Conservation (phyloP, 2,113 vertebrate genomes). For the Cygnus atratus region DNA sequence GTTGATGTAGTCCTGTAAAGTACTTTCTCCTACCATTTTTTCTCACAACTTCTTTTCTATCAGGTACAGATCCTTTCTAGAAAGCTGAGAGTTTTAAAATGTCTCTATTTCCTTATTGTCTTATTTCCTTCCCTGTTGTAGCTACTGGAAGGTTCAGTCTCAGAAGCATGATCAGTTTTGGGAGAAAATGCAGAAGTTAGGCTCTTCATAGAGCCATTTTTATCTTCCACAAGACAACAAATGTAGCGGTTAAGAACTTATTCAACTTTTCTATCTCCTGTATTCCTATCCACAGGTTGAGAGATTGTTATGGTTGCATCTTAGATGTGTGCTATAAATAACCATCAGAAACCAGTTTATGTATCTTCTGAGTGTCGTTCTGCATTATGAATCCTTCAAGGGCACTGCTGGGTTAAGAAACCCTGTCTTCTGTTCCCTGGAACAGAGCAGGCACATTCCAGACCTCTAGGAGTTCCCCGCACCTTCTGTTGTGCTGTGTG, state of each 20-base stretch:
- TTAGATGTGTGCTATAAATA: not conserved
- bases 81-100: not conserved
- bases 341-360: too few relatives aligned
- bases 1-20: not conserved
- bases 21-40: not conserved
- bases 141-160: not conserved
- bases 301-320: not conserved
- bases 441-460: not conserved
- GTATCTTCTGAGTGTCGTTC: fast-evolving
- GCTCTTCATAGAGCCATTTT: not conserved
- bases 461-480: fast-evolving
- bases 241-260: fast-evolving
- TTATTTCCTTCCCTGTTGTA: not conserved
- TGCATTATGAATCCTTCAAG: not conserved
- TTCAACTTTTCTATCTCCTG: not conserved
- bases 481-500: not conserved
- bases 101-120: not conserved
- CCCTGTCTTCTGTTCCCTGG: not conserved
- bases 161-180: not conserved
- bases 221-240: not conserved
- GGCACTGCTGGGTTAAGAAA: not conserved
- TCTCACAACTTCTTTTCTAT: not conserved
- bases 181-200: not conserved
- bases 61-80: not conserved
- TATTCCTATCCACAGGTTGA: not conserved